Conservation (phyloP, 2,113 vertebrate species). For the Marmota flaviventris region DNA sequence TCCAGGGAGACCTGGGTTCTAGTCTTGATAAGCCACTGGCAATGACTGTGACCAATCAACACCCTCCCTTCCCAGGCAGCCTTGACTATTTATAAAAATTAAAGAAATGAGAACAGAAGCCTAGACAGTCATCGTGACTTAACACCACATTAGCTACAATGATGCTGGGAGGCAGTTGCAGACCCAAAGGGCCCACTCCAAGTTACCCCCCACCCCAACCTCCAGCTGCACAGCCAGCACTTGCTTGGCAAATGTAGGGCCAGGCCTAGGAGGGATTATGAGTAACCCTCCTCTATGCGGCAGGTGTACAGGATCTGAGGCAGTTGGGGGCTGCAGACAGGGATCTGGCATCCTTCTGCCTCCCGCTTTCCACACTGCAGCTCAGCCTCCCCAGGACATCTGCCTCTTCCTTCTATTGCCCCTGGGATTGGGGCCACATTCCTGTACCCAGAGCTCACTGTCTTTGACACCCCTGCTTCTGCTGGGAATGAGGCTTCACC, state of each 20-base stretch:
- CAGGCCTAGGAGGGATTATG: neutral
- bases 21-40: neutral
- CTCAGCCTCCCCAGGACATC: neutral
- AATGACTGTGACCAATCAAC: neutral
- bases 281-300: neutral
- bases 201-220: neutral
- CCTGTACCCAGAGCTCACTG: neutral
- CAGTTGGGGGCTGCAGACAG: constrained; percentile 4
- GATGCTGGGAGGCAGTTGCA: neutral
- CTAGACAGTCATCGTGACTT: neutral
- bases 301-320: neutral
- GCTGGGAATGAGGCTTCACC: neutral
- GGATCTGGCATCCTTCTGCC: neutral
- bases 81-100: neutral
- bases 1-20: neutral
- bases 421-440: neutral
- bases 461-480: neutral
- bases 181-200: neutral
- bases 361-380: neutral
- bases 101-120: neutral
- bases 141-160: neutral
- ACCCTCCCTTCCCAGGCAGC: neutral
- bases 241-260: neutral
- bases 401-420: too few relatives aligned
- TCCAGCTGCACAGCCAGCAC: neutral